Base-by-base conservation (phyloP, 2,797 vertebrate species). In the Mormyrus hasselquistii region DNA sequence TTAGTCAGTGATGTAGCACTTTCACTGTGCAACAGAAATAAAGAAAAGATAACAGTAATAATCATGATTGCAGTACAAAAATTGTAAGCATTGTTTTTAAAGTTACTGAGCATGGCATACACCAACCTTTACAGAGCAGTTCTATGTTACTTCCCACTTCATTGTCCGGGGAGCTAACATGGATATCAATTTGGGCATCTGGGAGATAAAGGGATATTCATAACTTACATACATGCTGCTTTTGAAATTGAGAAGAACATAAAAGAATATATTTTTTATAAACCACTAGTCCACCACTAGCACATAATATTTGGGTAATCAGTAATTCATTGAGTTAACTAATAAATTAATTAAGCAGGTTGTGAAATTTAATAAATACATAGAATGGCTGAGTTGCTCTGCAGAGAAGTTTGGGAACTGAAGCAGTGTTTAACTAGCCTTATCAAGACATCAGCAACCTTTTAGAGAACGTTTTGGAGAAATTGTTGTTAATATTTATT, bases 41-140 rank as follows among this genome's bases (percentile, higher is more conserved):
- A 79, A 19, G 4, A 79, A 53, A 12, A 44, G 12, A 79, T 79
- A 44, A 79, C 25, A 83, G 22, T 50, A 85, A 52, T 29, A 50
- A 52, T 53, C 44, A 9, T 52, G 47, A 25, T 52, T 22, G 22
- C 10, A 50, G 49, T 85, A 14, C 49, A 22, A 25, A 85, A 25
- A 50, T 14, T 79, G 4, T 38, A 79, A 79, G 73, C 34, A 79
- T 7, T 3, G 44, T 44, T 79, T 79, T 25, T 25, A 34, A 44
- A 14, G 44, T 38, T 87, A 41, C 29, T 59, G 19, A 47, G 29
- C 3, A n/a, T 41, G 55, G 44, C 25, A 12, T n/a, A 87, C 4
- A 89, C 93, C 93, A 87, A 96, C 96, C 91, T 96, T 95, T 96
- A 90, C 96, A 97, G 9, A 96, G 7, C 6, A 96, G 3, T 0